phyloP scores from a whole-genome alignment of 92 coral and sea anemone genomes.

The Phenganax marumi region DNA sequence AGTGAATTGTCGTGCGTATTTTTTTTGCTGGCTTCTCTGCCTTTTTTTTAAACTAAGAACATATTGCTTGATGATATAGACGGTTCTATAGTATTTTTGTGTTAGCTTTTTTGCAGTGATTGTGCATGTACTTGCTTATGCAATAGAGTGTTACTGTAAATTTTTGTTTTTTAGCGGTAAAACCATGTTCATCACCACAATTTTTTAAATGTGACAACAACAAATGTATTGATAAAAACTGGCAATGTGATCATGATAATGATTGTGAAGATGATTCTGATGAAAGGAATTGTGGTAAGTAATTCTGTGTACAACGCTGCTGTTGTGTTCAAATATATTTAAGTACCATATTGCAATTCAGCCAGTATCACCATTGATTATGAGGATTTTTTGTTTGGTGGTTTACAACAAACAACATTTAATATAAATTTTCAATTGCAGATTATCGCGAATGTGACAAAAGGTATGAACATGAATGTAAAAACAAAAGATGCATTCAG shows the following conservation, averaged over 20 bases:
- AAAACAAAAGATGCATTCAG: neutral
- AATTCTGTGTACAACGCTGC: neutral
- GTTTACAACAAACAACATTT: neutral
- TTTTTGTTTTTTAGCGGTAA: slow-evolving; percentile 5
- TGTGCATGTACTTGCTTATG: neutral
- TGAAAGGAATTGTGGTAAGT: slow-evolving; percentile 23
- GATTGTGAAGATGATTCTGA: slow-evolving; percentile 31
- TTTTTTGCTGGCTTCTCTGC: neutral
- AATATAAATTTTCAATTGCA: neutral
- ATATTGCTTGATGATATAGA: neutral
- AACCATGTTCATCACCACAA: neutral
- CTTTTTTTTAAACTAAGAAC: neutral
- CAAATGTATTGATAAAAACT: slow-evolving; percentile 20
- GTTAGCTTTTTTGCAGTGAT: neutral
- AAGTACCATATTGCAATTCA: too few relatives aligned
- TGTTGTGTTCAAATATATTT: neutral
- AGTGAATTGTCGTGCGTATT: slow-evolving; percentile 66
- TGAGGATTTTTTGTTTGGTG: neutral
- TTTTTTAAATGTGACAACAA: neutral
- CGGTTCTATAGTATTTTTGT: neutral
- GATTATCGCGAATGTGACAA: neutral
- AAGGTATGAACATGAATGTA: neutral
- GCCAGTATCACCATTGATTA: too few relatives aligned
- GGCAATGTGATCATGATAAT: slow-evolving; percentile 35
- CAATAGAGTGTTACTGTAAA: neutral